Base-by-base conservation (phyloP, 2,797 vertebrate species). In the Distichodus sexfasciatus region DNA sequence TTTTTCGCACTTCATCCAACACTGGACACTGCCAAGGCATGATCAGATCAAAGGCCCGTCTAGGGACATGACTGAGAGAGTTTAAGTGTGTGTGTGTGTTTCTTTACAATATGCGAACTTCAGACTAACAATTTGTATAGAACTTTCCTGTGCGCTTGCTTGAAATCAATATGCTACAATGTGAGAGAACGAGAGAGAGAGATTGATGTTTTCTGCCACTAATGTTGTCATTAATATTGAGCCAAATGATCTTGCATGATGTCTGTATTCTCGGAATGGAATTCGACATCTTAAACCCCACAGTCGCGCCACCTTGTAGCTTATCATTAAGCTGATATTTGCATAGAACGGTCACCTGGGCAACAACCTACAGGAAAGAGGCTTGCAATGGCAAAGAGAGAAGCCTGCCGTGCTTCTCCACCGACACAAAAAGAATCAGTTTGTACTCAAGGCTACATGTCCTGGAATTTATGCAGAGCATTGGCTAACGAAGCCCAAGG, bases 1-100 rank as follows among this genome's bases (percentile, higher is more conserved):
- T 53, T 71, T 61, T 48, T 38, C 51, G 28, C 48, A 38, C 41
- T 28, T 51, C 43, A 10, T 64, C 58, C 50, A 75, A 46, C 31
- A 59, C 55, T 54, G 24, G 67, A 54, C 59, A 46, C 48, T 15
- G 69, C 47, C 38, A 44, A 65, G 50, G 60, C 55, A 55, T 44
- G 6, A 71, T 55, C 55, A 71, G 55, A 75, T 65, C 48, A 75
- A 71, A 66, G 41, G 62, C 33, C 31, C 14, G 31, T 58, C 55
- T 29, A 64, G 66, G 55, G 19, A 3, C 55, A 57, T 43, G 19
- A 63, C 17, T 66, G 26, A 55, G n/a, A n/a, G n/a, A n/a, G n/a
- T n/a, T n/a, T n/a, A n/a, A n/a, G n/a, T n/a, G n/a, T n/a, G n/a
- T n/a, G n/a, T n/a, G 53, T 67, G 35, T 53, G 21, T 23, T 11